A percentile compares a stretch with the other conserved stretches of the same genome.
phyloP scores from a whole-genome alignment of 2,888 invertebrate species.

The Prosapia bicincta region DNA sequence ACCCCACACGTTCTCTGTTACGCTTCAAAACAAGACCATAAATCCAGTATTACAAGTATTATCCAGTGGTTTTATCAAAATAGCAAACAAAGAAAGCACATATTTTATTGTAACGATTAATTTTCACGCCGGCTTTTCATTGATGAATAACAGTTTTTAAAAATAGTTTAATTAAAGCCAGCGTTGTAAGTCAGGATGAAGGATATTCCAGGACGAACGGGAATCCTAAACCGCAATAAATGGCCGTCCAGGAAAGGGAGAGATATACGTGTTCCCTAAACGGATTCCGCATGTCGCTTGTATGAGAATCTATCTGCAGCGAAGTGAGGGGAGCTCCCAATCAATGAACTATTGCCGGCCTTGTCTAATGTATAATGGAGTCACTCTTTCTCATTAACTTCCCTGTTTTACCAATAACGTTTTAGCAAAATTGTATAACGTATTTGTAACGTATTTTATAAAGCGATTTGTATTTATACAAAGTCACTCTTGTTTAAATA shows the following conservation, averaged over 20 bases:
- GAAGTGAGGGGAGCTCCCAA: background rate
- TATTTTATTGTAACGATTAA: background rate
- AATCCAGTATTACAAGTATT: too few species aligned
- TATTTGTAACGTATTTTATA: too few species aligned
- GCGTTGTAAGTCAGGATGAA: background rate
- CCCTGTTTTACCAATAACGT: too few species aligned
- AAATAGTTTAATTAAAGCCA: background rate
- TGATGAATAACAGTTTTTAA: background rate
- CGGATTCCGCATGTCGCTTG: background rate
- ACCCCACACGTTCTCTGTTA: too few species aligned
- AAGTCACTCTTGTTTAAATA: too few species aligned
- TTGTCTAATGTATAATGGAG: background rate
- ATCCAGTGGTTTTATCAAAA: too few species aligned
- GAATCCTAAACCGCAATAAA: background rate
- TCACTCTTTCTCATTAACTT: too few species aligned
- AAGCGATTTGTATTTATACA: too few species aligned
- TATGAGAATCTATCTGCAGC: background rate
- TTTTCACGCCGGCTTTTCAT: background rate
- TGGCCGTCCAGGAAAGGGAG: conserved; percentile 1
- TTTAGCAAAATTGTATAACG: too few species aligned
- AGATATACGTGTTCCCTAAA: conserved; percentile 2
- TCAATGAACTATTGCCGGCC: background rate
- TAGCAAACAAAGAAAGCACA: background rate
- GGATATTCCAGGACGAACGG: background rate
- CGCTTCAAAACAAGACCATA: too few species aligned